Conservation (phyloP, 2,888 invertebrate genomes). For the Anoncus sp. region DNA sequence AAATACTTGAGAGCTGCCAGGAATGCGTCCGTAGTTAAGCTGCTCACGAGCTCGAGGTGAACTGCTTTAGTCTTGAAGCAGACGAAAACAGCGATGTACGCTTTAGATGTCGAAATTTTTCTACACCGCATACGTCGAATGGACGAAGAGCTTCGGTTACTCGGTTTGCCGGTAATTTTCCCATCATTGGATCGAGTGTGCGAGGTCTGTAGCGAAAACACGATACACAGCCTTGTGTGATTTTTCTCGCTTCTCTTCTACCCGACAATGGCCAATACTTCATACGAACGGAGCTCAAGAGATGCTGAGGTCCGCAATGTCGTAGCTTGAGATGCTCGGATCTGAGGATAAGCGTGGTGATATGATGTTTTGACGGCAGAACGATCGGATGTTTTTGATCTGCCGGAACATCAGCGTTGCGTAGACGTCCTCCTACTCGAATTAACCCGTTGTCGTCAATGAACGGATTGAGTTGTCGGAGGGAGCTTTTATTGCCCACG, state of each 20-base stretch:
- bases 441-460: conserved; percentile 55
- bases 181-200: conserved; percentile 73
- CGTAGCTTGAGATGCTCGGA: no score
- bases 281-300: conserved; percentile 57
- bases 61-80: conserved; percentile 72
- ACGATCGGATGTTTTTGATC: conserved; percentile 52
- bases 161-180: conserved; percentile 74
- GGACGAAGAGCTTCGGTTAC: conserved; percentile 60
- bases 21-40: conserved; percentile 60
- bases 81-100: conserved; percentile 73
- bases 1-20: no score
- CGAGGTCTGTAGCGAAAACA: conserved; percentile 70
- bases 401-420: conserved; percentile 37
- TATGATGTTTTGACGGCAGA: conserved; percentile 36
- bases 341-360: no score
- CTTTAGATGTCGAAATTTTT: conserved; percentile 69
- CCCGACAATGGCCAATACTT: conserved; percentile 74
- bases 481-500: conserved; percentile 32
- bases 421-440: conserved; percentile 58
- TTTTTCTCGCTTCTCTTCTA: conserved; percentile 63
- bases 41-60: conserved; percentile 69
- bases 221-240: conserved; percentile 69
- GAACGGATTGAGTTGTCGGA: conserved; percentile 45
- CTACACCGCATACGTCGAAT: conserved; percentile 55
- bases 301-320: conserved; percentile 50